A percentile compares a stretch with the other conserved stretches of the same genome.
Evolutionary conservation across 1,140 invertebrate genomes (phyloP).

Genomic region (Zelostemma sp.): DNA sequence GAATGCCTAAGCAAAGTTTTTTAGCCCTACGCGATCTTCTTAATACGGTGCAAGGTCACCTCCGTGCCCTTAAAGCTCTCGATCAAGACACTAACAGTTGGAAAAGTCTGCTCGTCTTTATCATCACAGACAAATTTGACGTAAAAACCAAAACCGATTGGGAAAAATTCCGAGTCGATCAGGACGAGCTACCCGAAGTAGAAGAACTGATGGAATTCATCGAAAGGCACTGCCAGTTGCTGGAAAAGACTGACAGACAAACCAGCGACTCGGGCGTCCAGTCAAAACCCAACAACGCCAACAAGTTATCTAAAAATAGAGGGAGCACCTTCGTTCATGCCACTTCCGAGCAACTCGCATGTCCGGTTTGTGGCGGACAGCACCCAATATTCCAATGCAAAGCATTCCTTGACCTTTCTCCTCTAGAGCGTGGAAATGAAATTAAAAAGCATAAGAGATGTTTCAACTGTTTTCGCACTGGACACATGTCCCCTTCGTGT

Average conservation of each 20-base stretch:
- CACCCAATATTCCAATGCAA: conserved; percentile 17
- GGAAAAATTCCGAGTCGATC: background rate
- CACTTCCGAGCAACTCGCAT: background rate
- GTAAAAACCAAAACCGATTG: conserved; percentile 14
- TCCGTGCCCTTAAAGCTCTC: conserved; percentile 31
- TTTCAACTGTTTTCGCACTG: conserved; percentile 10
- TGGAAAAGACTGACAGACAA: conserved; percentile 2
- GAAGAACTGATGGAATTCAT: conserved; percentile 5
- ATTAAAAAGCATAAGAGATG: conserved; percentile 5
- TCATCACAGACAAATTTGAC: conserved; percentile 31
- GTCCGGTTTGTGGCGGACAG: background rate
- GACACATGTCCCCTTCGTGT: conserved; percentile 3
- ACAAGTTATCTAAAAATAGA: background rate
- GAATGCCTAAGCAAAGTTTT: conserved; percentile 27
- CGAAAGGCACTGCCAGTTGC: conserved; percentile 1
- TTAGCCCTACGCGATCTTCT: conserved; percentile 23
- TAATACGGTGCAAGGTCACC: conserved; percentile 28
- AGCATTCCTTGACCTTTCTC: conserved; percentile 11
- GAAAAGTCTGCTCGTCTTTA: conserved; percentile 33
- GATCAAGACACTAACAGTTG: conserved; percentile 24
- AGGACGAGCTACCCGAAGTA: background rate
- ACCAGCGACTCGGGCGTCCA: no score
- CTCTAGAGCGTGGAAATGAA: background rate
- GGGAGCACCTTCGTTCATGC: background rate
- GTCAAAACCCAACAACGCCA: no score